A percentile compares a stretch with the other conserved stretches of the same genome.
These are phyloP conservation scores for Chloroceryle aenea DNA, from an alignment of 2,113 vertebrate species.

Conservation along the genomic window DNA sequence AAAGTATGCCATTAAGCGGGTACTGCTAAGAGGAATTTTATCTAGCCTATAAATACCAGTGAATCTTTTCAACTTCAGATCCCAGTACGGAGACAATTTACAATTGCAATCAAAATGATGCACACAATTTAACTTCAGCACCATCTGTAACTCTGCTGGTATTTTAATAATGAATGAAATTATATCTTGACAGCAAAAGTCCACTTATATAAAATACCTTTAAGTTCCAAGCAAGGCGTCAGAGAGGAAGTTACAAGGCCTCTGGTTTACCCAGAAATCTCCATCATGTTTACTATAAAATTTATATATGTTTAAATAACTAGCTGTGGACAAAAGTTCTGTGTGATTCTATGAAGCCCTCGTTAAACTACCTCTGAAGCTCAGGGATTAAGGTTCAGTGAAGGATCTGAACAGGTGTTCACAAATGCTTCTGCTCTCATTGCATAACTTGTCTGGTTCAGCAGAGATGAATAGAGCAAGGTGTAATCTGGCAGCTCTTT, in stretches of 20 bases:
- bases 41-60: conserved; percentile 72
- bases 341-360: not conserved
- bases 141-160: conserved; percentile 64
- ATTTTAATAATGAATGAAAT: conserved; percentile 77
- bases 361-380: not conserved
- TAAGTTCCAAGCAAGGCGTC: not conserved
- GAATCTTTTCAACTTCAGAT: conserved; percentile 66
- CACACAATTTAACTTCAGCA: conserved; percentile 65
- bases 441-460: not conserved
- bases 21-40: conserved; percentile 71
- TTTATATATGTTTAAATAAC: not conserved
- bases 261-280: not conserved
- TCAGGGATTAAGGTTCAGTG: not conserved
- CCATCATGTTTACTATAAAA: not conserved
- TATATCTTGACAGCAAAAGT: conserved; percentile 49
- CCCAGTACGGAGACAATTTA: conserved; percentile 63
- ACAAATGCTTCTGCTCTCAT: not conserved
- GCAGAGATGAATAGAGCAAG: rapidly evolving
- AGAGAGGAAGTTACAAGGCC: not conserved
- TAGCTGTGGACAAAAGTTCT: not conserved
- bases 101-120: conserved; percentile 62
- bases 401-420: not conserved
- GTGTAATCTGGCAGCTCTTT: not conserved
- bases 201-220: conserved; percentile 27
- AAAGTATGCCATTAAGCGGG: conserved; percentile 55